Conservation (phyloP, 2,113 vertebrate species). For the Lamprotornis superbus region DNA sequence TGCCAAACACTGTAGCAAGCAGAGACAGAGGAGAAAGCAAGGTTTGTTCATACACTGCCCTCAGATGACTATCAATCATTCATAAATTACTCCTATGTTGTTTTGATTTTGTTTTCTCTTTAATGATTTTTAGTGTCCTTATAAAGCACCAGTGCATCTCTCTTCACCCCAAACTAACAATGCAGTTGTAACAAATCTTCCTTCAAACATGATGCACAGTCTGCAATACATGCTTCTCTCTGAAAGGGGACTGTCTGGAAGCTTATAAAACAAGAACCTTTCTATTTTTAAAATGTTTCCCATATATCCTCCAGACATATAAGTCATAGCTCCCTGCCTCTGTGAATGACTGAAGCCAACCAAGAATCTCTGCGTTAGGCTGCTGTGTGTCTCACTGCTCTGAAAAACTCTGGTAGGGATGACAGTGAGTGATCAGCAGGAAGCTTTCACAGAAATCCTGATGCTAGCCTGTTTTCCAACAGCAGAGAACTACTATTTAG, state of each 20-base stretch:
- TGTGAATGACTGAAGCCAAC: neutral
- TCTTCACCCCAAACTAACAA: neutral
- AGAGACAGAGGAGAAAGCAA: slow-evolving; percentile 15
- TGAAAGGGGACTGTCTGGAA: neutral
- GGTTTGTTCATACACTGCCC: neutral
- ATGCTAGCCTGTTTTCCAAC: neutral
- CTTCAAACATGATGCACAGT: neutral
- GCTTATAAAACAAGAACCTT: neutral
- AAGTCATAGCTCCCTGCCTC: neutral
- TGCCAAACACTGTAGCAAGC: slow-evolving; percentile 1
- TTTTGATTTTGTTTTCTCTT: neutral
- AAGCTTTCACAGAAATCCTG: neutral
- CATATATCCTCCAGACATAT: neutral
- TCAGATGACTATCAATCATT: neutral
- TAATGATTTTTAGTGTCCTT: neutral
- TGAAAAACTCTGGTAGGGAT: neutral
- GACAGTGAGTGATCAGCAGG: neutral
- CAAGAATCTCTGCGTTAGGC: neutral
- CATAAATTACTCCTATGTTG: neutral
- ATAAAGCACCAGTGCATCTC: neutral
- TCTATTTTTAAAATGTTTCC: neutral
- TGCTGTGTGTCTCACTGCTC: neutral
- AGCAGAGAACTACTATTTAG: neutral
- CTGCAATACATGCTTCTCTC: neutral
- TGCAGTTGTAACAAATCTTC: neutral